These are phyloP conservation scores for Perodicticus potto DNA, from an alignment of 2,797 vertebrate genomes.

Conservation along the genomic window DNA sequence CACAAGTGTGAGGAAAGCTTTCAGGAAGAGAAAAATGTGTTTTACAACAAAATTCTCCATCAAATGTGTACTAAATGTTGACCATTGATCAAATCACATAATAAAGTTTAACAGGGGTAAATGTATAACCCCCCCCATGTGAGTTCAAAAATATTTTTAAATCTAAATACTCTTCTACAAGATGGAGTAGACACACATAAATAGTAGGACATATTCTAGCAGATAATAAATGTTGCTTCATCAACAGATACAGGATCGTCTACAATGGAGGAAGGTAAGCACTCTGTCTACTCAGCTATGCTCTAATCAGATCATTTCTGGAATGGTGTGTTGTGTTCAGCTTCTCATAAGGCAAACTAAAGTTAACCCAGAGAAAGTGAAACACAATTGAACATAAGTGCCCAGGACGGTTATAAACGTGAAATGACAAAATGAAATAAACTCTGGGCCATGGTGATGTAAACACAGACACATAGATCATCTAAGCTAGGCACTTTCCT, in stretches of 20 bases:
- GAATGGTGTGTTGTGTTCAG: neutral
- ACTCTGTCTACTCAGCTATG: neutral
- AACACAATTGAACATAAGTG: neutral
- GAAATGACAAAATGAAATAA: neutral
- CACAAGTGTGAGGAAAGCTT: neutral
- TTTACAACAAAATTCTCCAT: neutral
- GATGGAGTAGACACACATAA: neutral
- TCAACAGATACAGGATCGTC: neutral
- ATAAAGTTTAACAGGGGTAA: conserved; percentile 51
- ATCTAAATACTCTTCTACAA: neutral
- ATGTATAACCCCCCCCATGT: neutral
- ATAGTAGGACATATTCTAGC: neutral
- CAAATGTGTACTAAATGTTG: neutral
- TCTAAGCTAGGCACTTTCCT: neutral
- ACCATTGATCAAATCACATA: neutral
- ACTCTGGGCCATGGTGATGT: fast-evolving
- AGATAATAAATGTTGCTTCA: neutral
- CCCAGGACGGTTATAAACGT: neutral
- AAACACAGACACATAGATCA: fast-evolving
- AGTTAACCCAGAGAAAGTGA: neutral
- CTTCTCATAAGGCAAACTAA: neutral
- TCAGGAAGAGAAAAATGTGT: neutral
- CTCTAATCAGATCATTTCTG: neutral
- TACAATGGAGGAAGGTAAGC: neutral
- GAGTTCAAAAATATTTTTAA: neutral